Percentiles rank a stretch among this genome's conserved stretches.
Evolutionary conservation across 2,888 invertebrate species (phyloP).

Genomic region (Coenonympha glycerion): DNA sequence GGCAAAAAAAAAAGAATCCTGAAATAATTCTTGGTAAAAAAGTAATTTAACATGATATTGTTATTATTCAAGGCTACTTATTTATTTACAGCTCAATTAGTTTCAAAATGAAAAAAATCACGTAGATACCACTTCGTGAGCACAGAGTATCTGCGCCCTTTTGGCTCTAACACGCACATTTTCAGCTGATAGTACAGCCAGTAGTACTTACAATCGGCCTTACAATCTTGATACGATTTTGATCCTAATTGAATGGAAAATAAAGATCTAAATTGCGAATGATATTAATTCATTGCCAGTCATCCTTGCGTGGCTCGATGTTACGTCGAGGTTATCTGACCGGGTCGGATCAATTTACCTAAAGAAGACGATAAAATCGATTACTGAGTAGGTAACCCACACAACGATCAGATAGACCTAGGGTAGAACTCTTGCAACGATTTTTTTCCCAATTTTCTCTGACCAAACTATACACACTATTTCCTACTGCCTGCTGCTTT

Average conservation of each 20-base stretch:
- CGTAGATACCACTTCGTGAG: neutral
- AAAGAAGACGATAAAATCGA: constrained; percentile 2
- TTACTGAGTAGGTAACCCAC: no score
- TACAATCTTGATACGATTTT: neutral
- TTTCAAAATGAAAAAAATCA: neutral
- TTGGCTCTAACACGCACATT: neutral
- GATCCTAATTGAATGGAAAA: neutral
- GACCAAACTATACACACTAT: no score
- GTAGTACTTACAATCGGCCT: neutral
- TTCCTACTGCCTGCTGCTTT: no score
- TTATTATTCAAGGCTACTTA: no score
- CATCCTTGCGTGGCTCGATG: neutral
- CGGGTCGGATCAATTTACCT: constrained; percentile 28
- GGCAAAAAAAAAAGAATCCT: no score
- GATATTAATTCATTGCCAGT: neutral
- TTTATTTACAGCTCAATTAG: neutral
- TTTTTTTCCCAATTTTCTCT: no score
- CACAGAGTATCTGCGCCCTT: neutral
- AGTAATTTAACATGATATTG: no score
- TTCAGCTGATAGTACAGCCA: constrained; percentile 4
- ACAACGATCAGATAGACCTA: no score
- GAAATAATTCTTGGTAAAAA: no score
- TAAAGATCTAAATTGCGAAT: constrained; percentile 2
- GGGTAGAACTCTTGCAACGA: no score
- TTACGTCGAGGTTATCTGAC: constrained; percentile 30